phyloP scores from a whole-genome alignment of 2,888 invertebrate genomes.

The Hypsopygia costalis region DNA sequence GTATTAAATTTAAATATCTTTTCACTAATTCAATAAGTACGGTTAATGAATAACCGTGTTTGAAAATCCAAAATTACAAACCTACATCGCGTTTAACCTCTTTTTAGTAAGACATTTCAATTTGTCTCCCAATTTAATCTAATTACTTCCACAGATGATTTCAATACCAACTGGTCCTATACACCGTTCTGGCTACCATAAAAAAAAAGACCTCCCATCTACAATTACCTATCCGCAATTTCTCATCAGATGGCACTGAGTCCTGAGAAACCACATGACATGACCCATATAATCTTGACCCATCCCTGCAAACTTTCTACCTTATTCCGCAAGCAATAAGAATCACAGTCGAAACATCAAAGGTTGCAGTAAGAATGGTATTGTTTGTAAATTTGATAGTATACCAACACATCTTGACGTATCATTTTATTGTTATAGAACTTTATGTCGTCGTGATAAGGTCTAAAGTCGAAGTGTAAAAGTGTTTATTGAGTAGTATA shows the following conservation, averaged over 20 bases:
- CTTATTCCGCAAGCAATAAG: background rate
- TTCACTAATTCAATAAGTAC: too few species aligned
- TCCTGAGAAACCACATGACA: slow-evolving; percentile 8
- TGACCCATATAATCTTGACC: background rate
- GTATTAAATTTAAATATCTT: too few species aligned
- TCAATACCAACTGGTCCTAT: background rate
- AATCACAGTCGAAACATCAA: background rate
- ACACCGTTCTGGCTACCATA: background rate
- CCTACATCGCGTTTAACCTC: too few species aligned
- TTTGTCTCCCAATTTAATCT: too few species aligned
- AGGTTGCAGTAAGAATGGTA: slow-evolving; percentile 4
- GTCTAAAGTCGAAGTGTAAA: background rate
- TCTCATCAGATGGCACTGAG: slow-evolving; percentile 1
- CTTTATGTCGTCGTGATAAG: background rate
- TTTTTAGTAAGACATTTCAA: too few species aligned
- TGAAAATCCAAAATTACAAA: too few species aligned
- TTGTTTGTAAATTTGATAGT: background rate
- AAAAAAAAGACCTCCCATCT: background rate
- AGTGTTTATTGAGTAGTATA: background rate
- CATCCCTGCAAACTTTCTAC: background rate
- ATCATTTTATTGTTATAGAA: background rate
- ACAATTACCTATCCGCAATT: slow-evolving; percentile 3
- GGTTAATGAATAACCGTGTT: too few species aligned
- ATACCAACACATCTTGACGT: background rate
- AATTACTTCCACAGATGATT: too few species aligned